Evolutionary conservation across 1,140 invertebrate genomes (phyloP), one percentile per base, ranked within the genome.

Genomic region (Euura saliciscinereae): DNA sequence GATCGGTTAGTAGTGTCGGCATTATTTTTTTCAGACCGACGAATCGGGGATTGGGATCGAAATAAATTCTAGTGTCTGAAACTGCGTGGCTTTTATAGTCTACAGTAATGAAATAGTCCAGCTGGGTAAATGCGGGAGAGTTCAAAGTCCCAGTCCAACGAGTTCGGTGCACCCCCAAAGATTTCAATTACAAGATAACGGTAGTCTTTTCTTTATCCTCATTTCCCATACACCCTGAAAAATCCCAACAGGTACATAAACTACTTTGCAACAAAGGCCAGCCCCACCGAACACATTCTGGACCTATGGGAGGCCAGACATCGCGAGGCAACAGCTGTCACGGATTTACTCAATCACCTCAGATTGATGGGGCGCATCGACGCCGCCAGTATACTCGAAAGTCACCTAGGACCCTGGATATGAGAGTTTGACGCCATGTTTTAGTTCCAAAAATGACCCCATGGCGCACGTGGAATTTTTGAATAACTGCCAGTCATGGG

Each of bases 271-370:
- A 96, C 95, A 46, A 96, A 97, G 86, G 90, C 92, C 68, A 97
- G 95, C 77, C 96, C 96, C 11, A 97, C 96, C n/a, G 96, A 97
- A 77, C 93, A 95, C 82, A 96, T 97, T 75, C 87, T 97, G 65
- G 94, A 97, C 83, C 83, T 98, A 75, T 98, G 96, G 96, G 96
- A 97, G 85, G 95, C 95, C 45, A 88, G 94, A 45, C 93, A 96
- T 83, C 88, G 94, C 46, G 93, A 94, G 73, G 90, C 94, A 45
- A 92, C 92, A 44, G 94, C 95, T n/a, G 90, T 94, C 6, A 93
- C 93, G 2, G 92, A 95, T 72, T 88, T 97, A 65, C 90, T 95
- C 78, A 92, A 94, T 80, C 93, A 95, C 65, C 89, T 97, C 67
- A 90, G 94, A 75, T 92, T 94, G 68, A 96, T 97, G 94, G 95